Evolutionary conservation across 2,113 vertebrate species (phyloP), one percentile per base, ranked within the genome.

Genomic region (Eretmochelys imbricata): DNA sequence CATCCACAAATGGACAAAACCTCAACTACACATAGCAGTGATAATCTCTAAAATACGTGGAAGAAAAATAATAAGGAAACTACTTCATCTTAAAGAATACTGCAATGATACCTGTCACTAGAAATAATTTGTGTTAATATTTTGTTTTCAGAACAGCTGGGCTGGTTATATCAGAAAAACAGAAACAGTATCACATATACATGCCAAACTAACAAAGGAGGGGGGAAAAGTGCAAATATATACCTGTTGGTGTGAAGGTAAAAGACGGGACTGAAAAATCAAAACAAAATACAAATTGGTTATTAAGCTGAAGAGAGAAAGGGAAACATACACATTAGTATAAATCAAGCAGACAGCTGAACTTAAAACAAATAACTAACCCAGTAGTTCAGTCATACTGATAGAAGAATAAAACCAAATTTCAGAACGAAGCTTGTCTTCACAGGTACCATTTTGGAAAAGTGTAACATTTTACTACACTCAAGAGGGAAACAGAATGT

Each of bases 191-290:
- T 83, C 91, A 98, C 55, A 94, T 95, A 97, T 94, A 97, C 98
- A 98, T 98, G 98, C 98, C 97, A 95, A 95, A 97, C 93, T 94
- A 94, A 98, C 96, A 98, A 97, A 98, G 97, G 89, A 91, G 84
- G 90, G 96, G 96, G 97, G 97, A 97, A 97, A 98, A 98, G 98
- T 98, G 98, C 98, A 98, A 98, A 98, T 98, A 98, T 98, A 97
- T 99, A 99, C 99, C 99, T 99, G 99, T 99, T 97, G 99, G 99
- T 97, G 99, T 99, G 98, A 99, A 99, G 97, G 99, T 99, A 98
- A 99, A 99, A 95, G 99, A 99, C 92, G 99, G 99, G 98, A 99
- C 99, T 99, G 99, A 98, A 98, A 98, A 98, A 98, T 98, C 98
- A 98, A 98, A 98, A 98, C 97, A 98, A 98, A 98, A 98, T 96